Base-by-base conservation (phyloP, 2,888 invertebrate genomes). In the Dryadula phaetusa region DNA sequence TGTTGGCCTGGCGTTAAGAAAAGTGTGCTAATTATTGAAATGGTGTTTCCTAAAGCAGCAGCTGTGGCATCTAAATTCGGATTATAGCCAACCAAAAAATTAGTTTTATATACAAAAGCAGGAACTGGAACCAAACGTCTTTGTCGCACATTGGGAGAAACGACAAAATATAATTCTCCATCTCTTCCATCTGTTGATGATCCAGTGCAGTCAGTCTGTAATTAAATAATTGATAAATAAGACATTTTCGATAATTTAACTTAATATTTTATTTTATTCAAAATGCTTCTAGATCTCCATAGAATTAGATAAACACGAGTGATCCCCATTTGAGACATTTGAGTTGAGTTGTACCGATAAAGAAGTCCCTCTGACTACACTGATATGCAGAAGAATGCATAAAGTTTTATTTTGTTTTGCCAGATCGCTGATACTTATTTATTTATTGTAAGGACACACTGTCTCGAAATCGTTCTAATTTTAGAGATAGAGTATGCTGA, bases 1-100 rank as follows among this genome's bases (percentile, higher is more conserved):
- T 97, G 97, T 80, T 97, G 97, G 0, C 97, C 97, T 0, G 98
- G 97, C 93, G 98, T 95, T 0, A 97, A 93, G 74, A 97, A 95
- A 47, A 98, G 94, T 0, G 96, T 96, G 77, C 97, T 97, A 0
- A 97, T 94, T 0, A 95, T 93, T 61, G 96, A 95, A 70, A 95
- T 94, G 32, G 94, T 93, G 34, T 94, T 94, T 10, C 97, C 97
- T 61, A 98, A 89, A 8, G 97, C 95, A 4, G 96, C 95, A 0
- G 96, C 96, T 0, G 98, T 98, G 0, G 97, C 97, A 79, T 98
- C 98, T 40, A 98, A 85, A 40, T 95, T 95, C 0, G 97, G 96
- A 75, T 98, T 97, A 80, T 97, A 98, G 10, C 97, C 97, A 1
- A 97, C 97, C 25, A 96, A 88, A 75, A 98, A 97, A 8, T 95